A percentile compares a stretch with the other conserved stretches of the same genome.
phyloP scores from a whole-genome alignment of 2,113 vertebrate genomes.

The Chelonoidis abingdonii region DNA sequence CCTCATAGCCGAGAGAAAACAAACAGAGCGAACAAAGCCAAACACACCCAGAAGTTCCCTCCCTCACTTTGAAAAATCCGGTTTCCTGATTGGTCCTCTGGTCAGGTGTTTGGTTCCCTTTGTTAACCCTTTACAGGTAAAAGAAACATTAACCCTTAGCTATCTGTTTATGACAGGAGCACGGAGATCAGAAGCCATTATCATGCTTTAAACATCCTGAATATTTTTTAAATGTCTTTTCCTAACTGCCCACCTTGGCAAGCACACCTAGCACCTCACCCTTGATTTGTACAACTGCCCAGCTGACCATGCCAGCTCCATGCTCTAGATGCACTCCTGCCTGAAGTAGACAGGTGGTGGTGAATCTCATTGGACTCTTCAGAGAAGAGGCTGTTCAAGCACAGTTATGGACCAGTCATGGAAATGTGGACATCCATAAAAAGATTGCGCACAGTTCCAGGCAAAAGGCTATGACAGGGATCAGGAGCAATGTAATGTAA shows the following conservation, averaged over 20 bases:
- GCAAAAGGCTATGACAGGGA: neutral
- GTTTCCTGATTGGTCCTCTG: no score
- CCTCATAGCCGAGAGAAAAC: no score
- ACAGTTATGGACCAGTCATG: neutral
- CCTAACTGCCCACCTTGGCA: neutral
- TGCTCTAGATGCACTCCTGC: neutral
- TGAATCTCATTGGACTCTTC: neutral
- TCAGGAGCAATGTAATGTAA: neutral
- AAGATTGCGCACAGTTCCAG: neutral
- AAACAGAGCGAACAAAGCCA: no score
- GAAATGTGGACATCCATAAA: neutral
- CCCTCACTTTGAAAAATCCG: no score
- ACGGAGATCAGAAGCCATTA: neutral
- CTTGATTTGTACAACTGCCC: neutral
- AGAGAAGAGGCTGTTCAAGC: neutral
- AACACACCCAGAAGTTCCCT: no score
- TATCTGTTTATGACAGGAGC: no score
- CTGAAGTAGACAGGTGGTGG: no score
- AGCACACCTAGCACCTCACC: neutral
- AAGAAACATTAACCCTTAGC: no score
- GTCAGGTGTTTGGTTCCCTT: no score
- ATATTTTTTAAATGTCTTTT: neutral
- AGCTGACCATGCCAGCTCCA: neutral
- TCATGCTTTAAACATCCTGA: neutral
- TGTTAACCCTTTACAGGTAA: no score